Base-by-base conservation (phyloP, 2,888 invertebrate species). In the Rhimphoctona megacephalus region DNA sequence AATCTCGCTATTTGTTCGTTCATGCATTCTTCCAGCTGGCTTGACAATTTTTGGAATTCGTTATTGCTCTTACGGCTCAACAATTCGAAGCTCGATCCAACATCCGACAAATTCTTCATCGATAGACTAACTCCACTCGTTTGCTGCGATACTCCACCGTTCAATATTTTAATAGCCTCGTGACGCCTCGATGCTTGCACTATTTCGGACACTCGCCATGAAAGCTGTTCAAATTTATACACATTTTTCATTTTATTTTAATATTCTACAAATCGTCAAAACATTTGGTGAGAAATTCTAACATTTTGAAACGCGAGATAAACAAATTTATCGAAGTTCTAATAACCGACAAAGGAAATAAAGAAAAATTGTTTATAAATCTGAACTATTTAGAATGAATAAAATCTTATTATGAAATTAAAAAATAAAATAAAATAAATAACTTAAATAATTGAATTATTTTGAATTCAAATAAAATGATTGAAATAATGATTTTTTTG, bases 161-260 rank as follows among this genome's bases (percentile, higher is more conserved):
- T 93, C 77, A 93, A 84, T 39, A 92, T 88, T 80, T 91, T 92
- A 72, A 92, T 83, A 9, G 93, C 92, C 83, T 94, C 92, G 81
- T 91, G 89, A 57, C 92, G 92, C 46, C 94, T 88, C 25, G 93
- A 91, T 0, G 90, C 90, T 81, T 93, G 93, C 5, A 93, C 90
- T 80, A 91, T 93, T 39, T 93, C 93, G 6, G 94, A 91, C 43
- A 93, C 81, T 3, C 93, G 92, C 93, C 93, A 93, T 7, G 94
- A 94, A 6, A 93, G 89, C 93, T 93, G 89, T 36, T 25, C 33
- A 11, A 88, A 90, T 33, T 25, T 19, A 43, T 77, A 73, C 6
- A 17, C 14, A 25, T 14, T 57, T 57, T 25, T 5, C 14, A 14
- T 30, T 17, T 7, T 1, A 57, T 30, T 5, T 57, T 14, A 25